A percentile compares a stretch with the other conserved stretches of the same genome.
These are phyloP conservation scores for Drymonia ruficornis DNA, from an alignment of 2,888 invertebrate species.

Conservation along the genomic window DNA sequence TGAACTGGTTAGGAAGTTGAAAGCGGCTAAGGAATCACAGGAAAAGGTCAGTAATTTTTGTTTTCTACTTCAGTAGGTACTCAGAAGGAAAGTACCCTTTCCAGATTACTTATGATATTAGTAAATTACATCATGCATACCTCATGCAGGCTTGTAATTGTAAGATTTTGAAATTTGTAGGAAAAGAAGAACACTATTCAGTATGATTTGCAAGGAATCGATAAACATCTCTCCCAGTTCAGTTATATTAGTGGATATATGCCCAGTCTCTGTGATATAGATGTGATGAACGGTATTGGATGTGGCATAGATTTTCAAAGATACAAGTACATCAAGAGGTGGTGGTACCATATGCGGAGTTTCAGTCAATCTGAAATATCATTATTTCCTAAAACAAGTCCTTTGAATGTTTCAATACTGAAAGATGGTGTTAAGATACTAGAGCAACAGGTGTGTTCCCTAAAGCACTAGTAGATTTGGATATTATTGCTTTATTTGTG, in stretches of 20 bases:
- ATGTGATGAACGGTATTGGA: slow-evolving; percentile 61
- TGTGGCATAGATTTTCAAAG: slow-evolving; percentile 59
- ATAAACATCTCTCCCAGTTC: slow-evolving; percentile 76
- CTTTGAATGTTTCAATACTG: slow-evolving; percentile 49
- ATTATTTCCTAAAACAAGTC: slow-evolving; percentile 61
- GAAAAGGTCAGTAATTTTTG: slow-evolving; percentile 85
- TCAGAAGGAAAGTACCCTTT: no score
- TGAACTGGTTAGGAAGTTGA: slow-evolving; percentile 92
- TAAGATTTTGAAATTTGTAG: slow-evolving; percentile 58
- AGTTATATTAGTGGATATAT: slow-evolving; percentile 85
- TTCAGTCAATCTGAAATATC: slow-evolving; percentile 80
- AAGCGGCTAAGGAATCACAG: slow-evolving; percentile 91
- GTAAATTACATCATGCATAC: slow-evolving; percentile 52
- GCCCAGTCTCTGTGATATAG: slow-evolving; percentile 80
- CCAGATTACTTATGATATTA: neutral
- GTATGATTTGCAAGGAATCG: slow-evolving; percentile 60
- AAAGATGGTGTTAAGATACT: slow-evolving; percentile 50
- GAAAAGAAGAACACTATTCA: slow-evolving; percentile 45
- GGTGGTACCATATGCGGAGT: slow-evolving; percentile 86
- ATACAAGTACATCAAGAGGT: slow-evolving; percentile 82
- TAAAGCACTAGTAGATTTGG: slow-evolving; percentile 17
- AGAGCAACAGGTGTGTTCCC: slow-evolving; percentile 64
- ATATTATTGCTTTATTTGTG: slow-evolving; percentile 18
- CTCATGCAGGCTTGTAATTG: slow-evolving; percentile 31
- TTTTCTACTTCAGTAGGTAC: no score